These are phyloP conservation scores for Drosophila gunungcola DNA, from an alignment of 1,140 invertebrate species.

Conservation along the genomic window DNA sequence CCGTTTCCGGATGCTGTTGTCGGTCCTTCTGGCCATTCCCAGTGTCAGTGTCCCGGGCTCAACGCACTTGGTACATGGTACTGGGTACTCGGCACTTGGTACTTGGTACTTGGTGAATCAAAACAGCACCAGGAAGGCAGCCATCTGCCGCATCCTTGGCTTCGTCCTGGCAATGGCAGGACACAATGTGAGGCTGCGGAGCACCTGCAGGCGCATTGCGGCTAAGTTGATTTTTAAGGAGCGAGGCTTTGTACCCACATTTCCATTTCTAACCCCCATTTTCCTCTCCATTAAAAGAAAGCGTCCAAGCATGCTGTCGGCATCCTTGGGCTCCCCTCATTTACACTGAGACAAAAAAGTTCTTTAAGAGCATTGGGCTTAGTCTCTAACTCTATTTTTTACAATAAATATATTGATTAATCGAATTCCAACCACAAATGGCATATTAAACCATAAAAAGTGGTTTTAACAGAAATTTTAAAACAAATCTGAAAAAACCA, in stretches of 20 bases:
- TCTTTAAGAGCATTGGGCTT: background rate
- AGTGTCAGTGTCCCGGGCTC: slow-evolving; percentile 32
- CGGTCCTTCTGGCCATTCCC: background rate
- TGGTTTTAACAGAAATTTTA: too few relatives aligned
- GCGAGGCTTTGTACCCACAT: background rate
- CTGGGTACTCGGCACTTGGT: too few relatives aligned
- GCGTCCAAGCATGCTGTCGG: slow-evolving; percentile 4
- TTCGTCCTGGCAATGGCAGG: slow-evolving; percentile 17
- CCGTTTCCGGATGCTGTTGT: slow-evolving; percentile 4
- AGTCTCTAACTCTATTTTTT: too few relatives aligned
- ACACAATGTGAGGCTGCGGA: slow-evolving; percentile 31
- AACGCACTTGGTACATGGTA: background rate
- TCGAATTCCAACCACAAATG: too few relatives aligned
- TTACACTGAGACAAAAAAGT: background rate
- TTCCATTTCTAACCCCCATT: background rate
- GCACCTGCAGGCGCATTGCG: slow-evolving; percentile 25
- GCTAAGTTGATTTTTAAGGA: slow-evolving; percentile 14
- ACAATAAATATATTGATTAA: background rate
- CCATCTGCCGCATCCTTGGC: slow-evolving; percentile 40
- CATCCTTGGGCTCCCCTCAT: slow-evolving; percentile 10
- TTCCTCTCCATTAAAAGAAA: slow-evolving; percentile 5
- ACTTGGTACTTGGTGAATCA: background rate
- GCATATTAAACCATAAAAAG: too few relatives aligned
- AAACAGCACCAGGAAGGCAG: slow-evolving; percentile 14
- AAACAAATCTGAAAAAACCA: too few relatives aligned